phyloP scores from a whole-genome alignment of 1,140 invertebrate species.

The Drosophila pallidifrons region DNA sequence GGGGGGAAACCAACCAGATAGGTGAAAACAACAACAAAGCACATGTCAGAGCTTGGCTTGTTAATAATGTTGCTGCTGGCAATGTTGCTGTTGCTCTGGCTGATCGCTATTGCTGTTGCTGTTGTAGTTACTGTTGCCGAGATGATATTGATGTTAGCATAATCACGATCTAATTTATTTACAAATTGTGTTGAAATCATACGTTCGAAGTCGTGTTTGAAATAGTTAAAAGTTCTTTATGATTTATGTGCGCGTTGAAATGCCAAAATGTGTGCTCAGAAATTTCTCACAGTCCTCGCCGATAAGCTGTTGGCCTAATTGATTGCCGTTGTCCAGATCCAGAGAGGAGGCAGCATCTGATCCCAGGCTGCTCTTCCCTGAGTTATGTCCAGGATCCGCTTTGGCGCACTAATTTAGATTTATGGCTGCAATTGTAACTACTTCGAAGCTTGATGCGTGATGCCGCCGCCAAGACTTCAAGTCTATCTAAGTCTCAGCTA shows the following conservation, averaged over 20 bases:
- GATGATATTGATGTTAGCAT: slow-evolving; percentile 81
- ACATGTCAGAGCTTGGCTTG: slow-evolving; percentile 68
- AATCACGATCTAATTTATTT: slow-evolving; percentile 84
- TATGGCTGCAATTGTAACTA: slow-evolving; percentile 69
- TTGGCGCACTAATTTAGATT: slow-evolving; percentile 79
- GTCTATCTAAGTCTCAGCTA: slow-evolving; percentile 1
- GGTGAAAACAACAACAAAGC: slow-evolving; percentile 48
- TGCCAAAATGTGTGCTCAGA: slow-evolving; percentile 53
- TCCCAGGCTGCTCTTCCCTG: slow-evolving; percentile 4
- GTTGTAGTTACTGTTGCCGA: slow-evolving; percentile 44
- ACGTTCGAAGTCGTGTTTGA: slow-evolving; percentile 80
- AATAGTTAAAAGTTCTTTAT: slow-evolving; percentile 67
- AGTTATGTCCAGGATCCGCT: slow-evolving; percentile 58
- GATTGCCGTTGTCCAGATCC: slow-evolving; percentile 63
- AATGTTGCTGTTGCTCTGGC: slow-evolving; percentile 23
- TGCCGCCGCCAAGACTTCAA: slow-evolving; percentile 25
- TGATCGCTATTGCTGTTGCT: slow-evolving; percentile 8
- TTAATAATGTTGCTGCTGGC: slow-evolving; percentile 75
- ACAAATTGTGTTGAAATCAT: slow-evolving; percentile 83
- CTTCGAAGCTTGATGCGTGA: slow-evolving; percentile 67
- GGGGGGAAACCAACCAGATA: neutral
- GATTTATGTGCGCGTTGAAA: slow-evolving; percentile 79
- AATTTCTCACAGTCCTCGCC: slow-evolving; percentile 69
- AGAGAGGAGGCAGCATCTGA: neutral
- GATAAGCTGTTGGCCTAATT: slow-evolving; percentile 56